Conservation (phyloP, 2,888 invertebrate species). For the Trypoxylon attenuatum region DNA sequence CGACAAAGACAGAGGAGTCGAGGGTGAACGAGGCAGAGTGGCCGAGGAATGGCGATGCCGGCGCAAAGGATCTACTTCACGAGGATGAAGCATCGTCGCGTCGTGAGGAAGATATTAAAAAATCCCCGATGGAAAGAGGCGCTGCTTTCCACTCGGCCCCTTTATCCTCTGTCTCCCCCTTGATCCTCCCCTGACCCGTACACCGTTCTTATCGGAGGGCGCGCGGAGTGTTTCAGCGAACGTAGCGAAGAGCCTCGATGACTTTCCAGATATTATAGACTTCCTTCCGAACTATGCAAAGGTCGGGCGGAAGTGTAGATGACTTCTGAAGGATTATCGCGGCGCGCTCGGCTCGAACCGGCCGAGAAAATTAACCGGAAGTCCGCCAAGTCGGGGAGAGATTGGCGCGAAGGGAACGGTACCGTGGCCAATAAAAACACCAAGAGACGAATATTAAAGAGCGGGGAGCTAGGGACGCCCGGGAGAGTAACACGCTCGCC, state of each 20-base stretch:
- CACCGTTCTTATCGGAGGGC: not conserved
- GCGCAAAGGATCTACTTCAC: slow-evolving; percentile 2
- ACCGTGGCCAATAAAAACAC: slow-evolving; percentile 31
- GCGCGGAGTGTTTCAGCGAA: not conserved
- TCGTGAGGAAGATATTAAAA: slow-evolving; percentile 40
- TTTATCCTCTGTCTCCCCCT: not conserved
- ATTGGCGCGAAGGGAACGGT: too few relatives aligned
- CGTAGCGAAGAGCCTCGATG: not conserved
- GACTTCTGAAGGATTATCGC: slow-evolving; percentile 1
- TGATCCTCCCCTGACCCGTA: not conserved
- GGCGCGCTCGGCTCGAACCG: not conserved
- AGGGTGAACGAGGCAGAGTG: too few relatives aligned
- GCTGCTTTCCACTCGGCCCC: too few relatives aligned
- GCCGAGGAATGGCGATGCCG: not conserved
- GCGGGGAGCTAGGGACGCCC: slow-evolving; percentile 24
- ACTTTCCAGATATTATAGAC: not conserved
- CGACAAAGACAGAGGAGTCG: slow-evolving; percentile 3
- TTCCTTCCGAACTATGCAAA: too few relatives aligned
- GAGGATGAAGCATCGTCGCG: slow-evolving; percentile 31
- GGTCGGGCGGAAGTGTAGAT: not conserved
- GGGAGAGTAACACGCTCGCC: slow-evolving; percentile 20
- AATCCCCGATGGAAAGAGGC: not conserved
- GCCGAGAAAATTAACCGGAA: not conserved
- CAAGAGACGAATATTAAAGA: slow-evolving; percentile 35
- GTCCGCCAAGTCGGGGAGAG: not conserved